Percentiles rank a stretch among this genome's conserved stretches.
These are phyloP conservation scores for Auanema freiburgensis DNA, from an alignment of 2,888 invertebrate species.

Conservation along the genomic window DNA sequence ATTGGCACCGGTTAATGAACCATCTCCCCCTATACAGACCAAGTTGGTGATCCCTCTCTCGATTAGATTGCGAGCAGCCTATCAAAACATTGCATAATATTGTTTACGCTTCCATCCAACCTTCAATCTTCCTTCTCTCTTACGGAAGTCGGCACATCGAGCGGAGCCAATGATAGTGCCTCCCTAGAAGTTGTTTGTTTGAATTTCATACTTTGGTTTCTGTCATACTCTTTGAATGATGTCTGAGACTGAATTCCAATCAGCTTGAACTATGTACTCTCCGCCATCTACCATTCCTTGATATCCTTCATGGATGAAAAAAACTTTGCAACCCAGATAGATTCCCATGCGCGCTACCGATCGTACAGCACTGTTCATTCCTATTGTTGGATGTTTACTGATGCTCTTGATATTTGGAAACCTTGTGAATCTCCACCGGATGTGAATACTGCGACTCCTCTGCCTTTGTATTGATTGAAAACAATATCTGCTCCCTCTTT, in stretches of 20 bases:
- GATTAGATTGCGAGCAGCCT: conserved; percentile 87
- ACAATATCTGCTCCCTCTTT: conserved; percentile 55
- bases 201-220: conserved; percentile 3
- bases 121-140: conserved; percentile 83
- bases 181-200: conserved; percentile 73
- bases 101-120: conserved; percentile 20
- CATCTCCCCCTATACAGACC: conserved; percentile 97
- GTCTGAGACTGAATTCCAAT: conserved; percentile 94
- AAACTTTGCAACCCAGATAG: conserved; percentile 93
- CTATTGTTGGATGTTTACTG: conserved; percentile 67
- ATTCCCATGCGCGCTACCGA: conserved; percentile 99
- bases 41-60: conserved; percentile 86
- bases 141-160: conserved; percentile 87
- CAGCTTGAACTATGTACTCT: conserved; percentile 88
- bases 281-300: conserved; percentile 90
- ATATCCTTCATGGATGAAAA: conserved; percentile 83
- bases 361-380: conserved; percentile 98
- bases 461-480: conserved; percentile 55
- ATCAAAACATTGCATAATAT: conserved; percentile 12
- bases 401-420: conserved; percentile 5
- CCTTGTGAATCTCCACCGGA: conserved; percentile 63
- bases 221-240: conserved; percentile 78
- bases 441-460: conserved; percentile 62
- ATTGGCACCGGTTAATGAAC: conserved; percentile 90
- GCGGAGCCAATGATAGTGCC: conserved; percentile 98